These are phyloP conservation scores for Herminia tarsipennalis DNA, from an alignment of 2,888 invertebrate species.

Conservation along the genomic window DNA sequence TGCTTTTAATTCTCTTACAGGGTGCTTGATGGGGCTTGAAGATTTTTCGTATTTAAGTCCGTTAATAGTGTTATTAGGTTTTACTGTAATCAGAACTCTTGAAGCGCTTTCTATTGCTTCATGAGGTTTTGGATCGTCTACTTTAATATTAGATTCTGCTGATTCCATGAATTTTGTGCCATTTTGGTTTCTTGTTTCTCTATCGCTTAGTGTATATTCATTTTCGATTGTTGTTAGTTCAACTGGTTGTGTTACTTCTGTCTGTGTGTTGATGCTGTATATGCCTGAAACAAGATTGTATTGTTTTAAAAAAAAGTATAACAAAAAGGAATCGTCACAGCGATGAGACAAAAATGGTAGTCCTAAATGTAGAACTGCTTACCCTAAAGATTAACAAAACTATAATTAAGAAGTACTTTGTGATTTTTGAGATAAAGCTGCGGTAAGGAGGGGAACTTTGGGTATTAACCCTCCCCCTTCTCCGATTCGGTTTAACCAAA, in stretches of 20 bases:
- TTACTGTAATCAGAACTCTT: constrained; percentile 61
- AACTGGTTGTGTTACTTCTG: constrained; percentile 33
- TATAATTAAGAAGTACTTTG: no score
- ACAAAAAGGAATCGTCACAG: no score
- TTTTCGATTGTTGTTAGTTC: constrained; percentile 42
- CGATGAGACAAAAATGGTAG: no score
- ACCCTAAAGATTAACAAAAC: no score
- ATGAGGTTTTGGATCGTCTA: constrained; percentile 49
- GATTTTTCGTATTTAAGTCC: constrained; percentile 50
- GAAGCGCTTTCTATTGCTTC: constrained; percentile 65
- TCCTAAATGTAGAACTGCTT: no score
- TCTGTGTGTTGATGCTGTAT: constrained; percentile 56
- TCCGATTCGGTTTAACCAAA: no score
- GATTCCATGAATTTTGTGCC: constrained; percentile 28
- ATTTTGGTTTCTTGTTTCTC: constrained; percentile 36
- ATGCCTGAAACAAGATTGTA: constrained; percentile 59
- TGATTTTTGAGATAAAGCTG: no score
- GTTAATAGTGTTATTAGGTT: constrained; percentile 54
- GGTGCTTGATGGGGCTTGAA: constrained; percentile 39
- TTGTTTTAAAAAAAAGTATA: neutral
- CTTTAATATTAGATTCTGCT: constrained; percentile 40
- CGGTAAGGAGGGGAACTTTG: no score
- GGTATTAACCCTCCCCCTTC: no score
- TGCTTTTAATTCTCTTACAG: constrained; percentile 46
- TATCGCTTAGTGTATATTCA: no score